These are phyloP conservation scores for Eristalis intricaria DNA, from an alignment of 2,888 invertebrate genomes.

Conservation along the genomic window DNA sequence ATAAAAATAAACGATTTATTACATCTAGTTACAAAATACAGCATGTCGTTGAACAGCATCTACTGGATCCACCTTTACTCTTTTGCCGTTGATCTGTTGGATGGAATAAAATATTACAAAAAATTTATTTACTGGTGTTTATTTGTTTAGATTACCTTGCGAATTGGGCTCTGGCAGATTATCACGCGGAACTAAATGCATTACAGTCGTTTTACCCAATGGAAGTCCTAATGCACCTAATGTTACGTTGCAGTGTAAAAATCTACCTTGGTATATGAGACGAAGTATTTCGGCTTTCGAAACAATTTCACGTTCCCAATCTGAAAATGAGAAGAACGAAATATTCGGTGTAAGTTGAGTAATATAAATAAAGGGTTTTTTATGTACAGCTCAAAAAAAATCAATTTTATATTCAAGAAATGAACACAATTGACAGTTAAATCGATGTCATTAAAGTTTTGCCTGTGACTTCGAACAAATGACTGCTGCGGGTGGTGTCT, in stretches of 20 bases:
- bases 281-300: slow-evolving; percentile 98
- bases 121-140: neutral
- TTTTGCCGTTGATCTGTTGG: slow-evolving; percentile 93
- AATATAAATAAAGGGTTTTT: neutral
- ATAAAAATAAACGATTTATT: slow-evolving; percentile 66
- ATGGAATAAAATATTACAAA: slow-evolving; percentile 82
- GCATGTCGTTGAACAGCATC: slow-evolving; percentile 96
- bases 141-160: slow-evolving; percentile 85
- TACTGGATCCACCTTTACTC: slow-evolving; percentile 96
- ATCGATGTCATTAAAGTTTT: no score
- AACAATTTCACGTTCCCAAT: slow-evolving; percentile 98
- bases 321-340: slow-evolving; percentile 83
- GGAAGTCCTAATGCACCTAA: slow-evolving; percentile 98
- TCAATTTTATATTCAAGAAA: no score
- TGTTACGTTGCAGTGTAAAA: slow-evolving; percentile 99
- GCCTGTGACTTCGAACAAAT: no score
- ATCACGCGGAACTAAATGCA: slow-evolving; percentile 99
- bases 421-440: no score
- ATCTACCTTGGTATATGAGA: slow-evolving; percentile 99
- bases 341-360: neutral
- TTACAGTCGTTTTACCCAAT: slow-evolving; percentile 98
- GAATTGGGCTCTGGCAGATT: slow-evolving; percentile 99
- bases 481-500: no score
- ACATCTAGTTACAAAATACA: slow-evolving; percentile 91
- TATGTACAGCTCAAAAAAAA: neutral